Evolutionary conservation across 2,888 invertebrate genomes (phyloP), one percentile per base, ranked within the genome.

Genomic region (Steinernema hermaphroditum): DNA sequence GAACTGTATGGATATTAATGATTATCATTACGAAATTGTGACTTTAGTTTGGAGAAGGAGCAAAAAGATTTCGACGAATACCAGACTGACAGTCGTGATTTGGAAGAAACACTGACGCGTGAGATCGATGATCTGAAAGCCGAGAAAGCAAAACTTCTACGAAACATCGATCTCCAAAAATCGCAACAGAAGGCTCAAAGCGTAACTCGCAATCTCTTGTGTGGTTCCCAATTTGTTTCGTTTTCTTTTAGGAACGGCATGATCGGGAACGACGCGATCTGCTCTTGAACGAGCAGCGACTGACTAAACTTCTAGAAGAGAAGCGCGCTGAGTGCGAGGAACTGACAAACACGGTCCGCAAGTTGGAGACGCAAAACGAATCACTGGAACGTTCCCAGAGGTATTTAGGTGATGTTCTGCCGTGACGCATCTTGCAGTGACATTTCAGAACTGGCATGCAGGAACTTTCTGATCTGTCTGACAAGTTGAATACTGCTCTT

Each of bases 21-120:
- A 32, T 62, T 4, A 16, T 32, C n/a, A 14, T 62, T 24, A 27
- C 2, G 27, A 2, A 24, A 8, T 27, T 12, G 8, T 27, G 2
- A 8, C 19, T 62, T 62, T 16, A 62, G 62, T 1, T 34, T 62
- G 34, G 62, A 62, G 12, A 62, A 62, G 16, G 62, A 62, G 32
- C 62, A 62, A 34, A 12, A 32, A 24, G 62, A 62, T 32, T 62
- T 62, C 62, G 27, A 29, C 34, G 62, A 62, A 29, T 62, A 62
- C 32, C 62, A 62, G 19, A 29, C 62, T 9, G 29, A 24, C n/a
- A 62, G 62, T 16, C 62, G 29, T 6, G 62, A 62, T 29, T 16
- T 62, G 12, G 62, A 62, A 62, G 62, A 62, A 34, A 14, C 27
- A 4, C 62, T 62, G 16, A 32, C 62, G 12, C 9, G 19, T 8